phyloP scores from a whole-genome alignment of 2,797 vertebrate species.

The Notoglanidium macrostoma region DNA sequence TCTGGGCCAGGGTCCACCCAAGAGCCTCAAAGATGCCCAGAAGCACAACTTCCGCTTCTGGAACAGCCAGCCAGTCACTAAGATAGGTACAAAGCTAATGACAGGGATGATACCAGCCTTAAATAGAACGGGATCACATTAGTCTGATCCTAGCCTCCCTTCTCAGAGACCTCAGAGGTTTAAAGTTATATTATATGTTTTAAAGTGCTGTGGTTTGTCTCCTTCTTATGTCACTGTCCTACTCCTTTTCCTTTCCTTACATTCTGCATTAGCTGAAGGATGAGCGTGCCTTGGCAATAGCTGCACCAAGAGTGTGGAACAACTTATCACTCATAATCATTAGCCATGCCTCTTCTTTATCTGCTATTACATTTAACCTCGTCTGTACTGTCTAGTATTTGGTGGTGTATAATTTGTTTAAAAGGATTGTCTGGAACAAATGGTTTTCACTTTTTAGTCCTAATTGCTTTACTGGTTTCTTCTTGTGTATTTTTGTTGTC shows the following conservation, averaged over 20 bases:
- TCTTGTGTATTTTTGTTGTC: background rate
- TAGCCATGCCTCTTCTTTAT: background rate
- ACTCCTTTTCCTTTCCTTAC: background rate
- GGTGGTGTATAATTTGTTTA: background rate
- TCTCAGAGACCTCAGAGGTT: background rate
- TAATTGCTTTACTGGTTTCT: too few species aligned
- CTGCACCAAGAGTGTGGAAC: background rate
- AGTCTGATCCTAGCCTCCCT: background rate
- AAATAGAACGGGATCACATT: background rate
- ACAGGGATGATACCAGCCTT: background rate
- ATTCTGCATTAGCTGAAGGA: background rate
- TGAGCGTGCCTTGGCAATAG: background rate
- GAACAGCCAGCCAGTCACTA: slow-evolving; percentile 94
- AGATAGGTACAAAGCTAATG: slow-evolving; percentile 77
- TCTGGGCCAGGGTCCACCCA: slow-evolving; percentile 83
- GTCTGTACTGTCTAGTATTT: background rate
- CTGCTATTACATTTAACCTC: background rate
- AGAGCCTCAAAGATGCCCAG: slow-evolving; percentile 87
- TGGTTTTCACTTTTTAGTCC: background rate
- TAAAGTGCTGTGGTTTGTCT: background rate
- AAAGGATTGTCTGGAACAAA: background rate
- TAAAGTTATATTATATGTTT: background rate
- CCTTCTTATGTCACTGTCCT: background rate
- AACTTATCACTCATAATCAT: background rate
- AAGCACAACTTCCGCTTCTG: slow-evolving; percentile 90